Base-by-base conservation (phyloP, 2,888 invertebrate species). In the Oxystoma pomonae region DNA sequence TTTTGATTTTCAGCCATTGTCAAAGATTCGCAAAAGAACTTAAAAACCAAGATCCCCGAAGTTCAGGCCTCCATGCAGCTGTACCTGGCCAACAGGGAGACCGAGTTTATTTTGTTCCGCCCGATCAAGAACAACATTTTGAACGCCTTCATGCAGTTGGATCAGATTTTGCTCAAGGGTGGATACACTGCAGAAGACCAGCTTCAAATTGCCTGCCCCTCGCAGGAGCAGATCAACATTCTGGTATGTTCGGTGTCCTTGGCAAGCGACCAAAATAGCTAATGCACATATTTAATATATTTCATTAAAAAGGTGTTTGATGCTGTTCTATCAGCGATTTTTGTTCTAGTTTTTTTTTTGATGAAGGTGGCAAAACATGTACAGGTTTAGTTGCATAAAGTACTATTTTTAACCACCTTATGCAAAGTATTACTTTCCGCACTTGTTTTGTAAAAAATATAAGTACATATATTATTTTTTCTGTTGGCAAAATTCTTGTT, bases 11-110 rank as follows among this genome's bases (percentile, higher is more conserved):
- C 62, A 68, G 66, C 57, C 16, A 22, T 89, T 16, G 88, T 96
- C 18, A 86, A 87, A 65, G 92, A 92, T 71, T 87, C 91, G 0
- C 89, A 94, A 76, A 86, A 90, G 64, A 83, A 88, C 56, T 89
- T 98, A 62, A 94, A 93, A 78, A 83, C 87, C 0, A 89, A 90
- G 70, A 83, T 97, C 49, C 90, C 95, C 0, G 83, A 85, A 3
- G 81, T 98, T 16, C 94, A 96, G 76, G 85, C 91, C 2, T 91
- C 93, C 16, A 96, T 98, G 95, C 90, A 94, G 69, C 85, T 99
- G 0, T 99, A 99, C 79, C 84, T 99, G 60, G 94, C 98, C 16
- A 98, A 98, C 79, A 88, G 91, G 70, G 98, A 99, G 78, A 98
- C 98, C 0, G 98, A 99, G 79, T 94, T 95, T 72, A 98, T 99